A percentile compares a stretch with the other conserved stretches of the same genome.
phyloP scores from a whole-genome alignment of 1,140 invertebrate species.

The Drosophila ironensis region DNA sequence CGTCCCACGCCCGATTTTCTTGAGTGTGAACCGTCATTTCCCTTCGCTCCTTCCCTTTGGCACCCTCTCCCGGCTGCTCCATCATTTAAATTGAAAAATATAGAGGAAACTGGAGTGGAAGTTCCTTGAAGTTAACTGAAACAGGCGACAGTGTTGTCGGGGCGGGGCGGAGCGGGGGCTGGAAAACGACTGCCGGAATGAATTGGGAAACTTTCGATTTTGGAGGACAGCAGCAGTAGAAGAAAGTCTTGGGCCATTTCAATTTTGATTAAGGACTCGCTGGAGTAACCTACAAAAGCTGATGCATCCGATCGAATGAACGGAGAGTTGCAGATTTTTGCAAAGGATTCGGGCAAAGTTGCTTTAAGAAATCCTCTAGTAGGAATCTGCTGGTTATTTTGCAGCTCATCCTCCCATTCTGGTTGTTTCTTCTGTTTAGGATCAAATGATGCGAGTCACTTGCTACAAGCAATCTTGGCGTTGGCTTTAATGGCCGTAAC shows the following conservation, averaged over 20 bases:
- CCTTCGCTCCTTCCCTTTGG: constrained; percentile 7
- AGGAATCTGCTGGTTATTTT: neutral
- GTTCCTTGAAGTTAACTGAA: constrained; percentile 39
- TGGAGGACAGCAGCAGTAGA: constrained; percentile 19
- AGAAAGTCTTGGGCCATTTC: constrained; percentile 30
- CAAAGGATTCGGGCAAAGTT: neutral
- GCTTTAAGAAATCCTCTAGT: neutral
- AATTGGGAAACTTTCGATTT: constrained; percentile 51
- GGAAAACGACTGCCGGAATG: constrained; percentile 6
- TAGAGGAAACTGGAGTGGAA: constrained; percentile 32
- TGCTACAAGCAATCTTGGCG: constrained; percentile 16
- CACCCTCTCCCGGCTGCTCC: constrained; percentile 58
- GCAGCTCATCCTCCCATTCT: neutral
- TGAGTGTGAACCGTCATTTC: constrained; percentile 51
- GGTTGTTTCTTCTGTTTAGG: constrained; percentile 19
- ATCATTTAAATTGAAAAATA: constrained; percentile 74
- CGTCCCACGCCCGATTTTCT: neutral
- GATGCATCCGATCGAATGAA: neutral
- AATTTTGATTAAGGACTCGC: constrained; percentile 33
- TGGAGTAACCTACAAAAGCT: constrained; percentile 20
- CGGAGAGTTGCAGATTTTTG: neutral
- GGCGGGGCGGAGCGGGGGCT: neutral
- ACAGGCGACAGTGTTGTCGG: constrained; percentile 30
- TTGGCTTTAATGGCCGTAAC: constrained; percentile 35
- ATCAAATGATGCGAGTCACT: constrained; percentile 34